Conservation (phyloP, 1,140 invertebrate species). For the Lordiphosa mommai region DNA sequence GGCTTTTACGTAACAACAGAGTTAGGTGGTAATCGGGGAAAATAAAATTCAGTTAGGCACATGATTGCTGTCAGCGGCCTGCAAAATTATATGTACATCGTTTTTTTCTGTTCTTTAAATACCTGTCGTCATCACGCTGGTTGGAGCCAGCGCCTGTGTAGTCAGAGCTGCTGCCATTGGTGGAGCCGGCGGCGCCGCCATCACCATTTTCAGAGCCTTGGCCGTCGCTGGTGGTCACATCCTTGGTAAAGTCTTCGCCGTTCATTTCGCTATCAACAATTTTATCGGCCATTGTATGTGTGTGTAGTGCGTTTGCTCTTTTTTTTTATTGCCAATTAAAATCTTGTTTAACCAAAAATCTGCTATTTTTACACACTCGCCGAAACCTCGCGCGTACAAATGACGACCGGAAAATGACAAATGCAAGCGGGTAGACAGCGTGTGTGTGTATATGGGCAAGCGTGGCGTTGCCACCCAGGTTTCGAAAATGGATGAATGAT, state of each 20-base stretch:
- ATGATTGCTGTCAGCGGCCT: slow-evolving; percentile 45
- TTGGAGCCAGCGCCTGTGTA: slow-evolving; percentile 82
- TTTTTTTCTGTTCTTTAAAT: slow-evolving; percentile 49
- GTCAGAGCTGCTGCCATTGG: slow-evolving; percentile 83
- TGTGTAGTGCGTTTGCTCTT: slow-evolving; percentile 12
- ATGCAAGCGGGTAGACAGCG: slow-evolving; percentile 37
- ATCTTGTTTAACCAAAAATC: slow-evolving; percentile 29
- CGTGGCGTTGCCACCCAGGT: slow-evolving; percentile 40
- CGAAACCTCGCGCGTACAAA: slow-evolving; percentile 63
- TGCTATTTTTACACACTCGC: slow-evolving; percentile 59
- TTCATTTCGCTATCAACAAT: slow-evolving; percentile 78
- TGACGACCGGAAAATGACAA: slow-evolving; percentile 76
- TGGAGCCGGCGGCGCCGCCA: slow-evolving; percentile 81
- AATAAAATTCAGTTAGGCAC: slow-evolving; percentile 50
- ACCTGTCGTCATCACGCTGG: slow-evolving; percentile 88
- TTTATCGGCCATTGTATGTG: slow-evolving; percentile 73
- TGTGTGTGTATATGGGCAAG: slow-evolving; percentile 48
- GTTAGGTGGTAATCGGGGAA: slow-evolving; percentile 48
- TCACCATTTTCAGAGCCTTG: slow-evolving; percentile 84
- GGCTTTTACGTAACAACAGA: slow-evolving; percentile 68
- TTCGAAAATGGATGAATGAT: not conserved
- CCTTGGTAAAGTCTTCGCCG: slow-evolving; percentile 86
- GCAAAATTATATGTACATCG: slow-evolving; percentile 2
- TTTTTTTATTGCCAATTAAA: slow-evolving; percentile 45
- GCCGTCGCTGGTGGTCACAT: slow-evolving; percentile 82